phyloP scores from a whole-genome alignment of 2,888 invertebrate genomes.

The Chydorus sphaericus region DNA sequence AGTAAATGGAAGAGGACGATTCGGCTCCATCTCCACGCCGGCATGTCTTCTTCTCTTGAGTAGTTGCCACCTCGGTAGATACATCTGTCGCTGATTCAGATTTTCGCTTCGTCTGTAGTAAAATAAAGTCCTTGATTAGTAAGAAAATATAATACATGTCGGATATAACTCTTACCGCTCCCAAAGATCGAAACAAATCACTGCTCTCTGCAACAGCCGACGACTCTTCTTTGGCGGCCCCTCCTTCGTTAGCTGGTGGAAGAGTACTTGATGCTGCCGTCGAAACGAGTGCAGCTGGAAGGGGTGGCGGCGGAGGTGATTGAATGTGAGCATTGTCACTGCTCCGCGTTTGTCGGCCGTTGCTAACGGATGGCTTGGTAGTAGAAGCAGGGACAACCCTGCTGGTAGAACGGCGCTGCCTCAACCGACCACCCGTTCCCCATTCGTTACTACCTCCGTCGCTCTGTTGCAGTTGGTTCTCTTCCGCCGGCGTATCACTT shows the following conservation, averaged over 20 bases:
- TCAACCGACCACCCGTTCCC: conserved; percentile 1
- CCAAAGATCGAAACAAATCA: not conserved
- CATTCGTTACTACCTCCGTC: conserved; percentile 3
- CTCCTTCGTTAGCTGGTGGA: not conserved
- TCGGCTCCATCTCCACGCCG: conserved; percentile 16
- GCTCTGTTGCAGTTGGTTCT: not conserved
- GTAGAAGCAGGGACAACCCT: not conserved
- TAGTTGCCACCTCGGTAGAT: not conserved
- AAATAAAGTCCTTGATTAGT: not conserved
- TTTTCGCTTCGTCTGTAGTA: conserved; percentile 10
- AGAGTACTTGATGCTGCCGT: not conserved
- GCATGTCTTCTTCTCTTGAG: conserved; percentile 16
- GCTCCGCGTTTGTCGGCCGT: conserved; percentile 2
- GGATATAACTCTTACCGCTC: conserved; percentile 4
- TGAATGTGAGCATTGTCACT: not conserved
- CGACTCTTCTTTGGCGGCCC: not conserved
- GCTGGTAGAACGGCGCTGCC: conserved; percentile 1
- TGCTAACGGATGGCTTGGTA: not conserved
- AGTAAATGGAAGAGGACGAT: not conserved
- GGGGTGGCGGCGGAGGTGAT: not conserved
- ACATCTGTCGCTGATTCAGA: conserved; percentile 4
- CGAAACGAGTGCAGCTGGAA: not conserved
- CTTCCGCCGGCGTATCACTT: conserved; percentile 1
- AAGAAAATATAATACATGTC: not conserved
- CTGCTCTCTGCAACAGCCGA: not conserved